Base-by-base conservation (phyloP, 2,797 vertebrate species). In the Xiphophorus birchmanni region DNA sequence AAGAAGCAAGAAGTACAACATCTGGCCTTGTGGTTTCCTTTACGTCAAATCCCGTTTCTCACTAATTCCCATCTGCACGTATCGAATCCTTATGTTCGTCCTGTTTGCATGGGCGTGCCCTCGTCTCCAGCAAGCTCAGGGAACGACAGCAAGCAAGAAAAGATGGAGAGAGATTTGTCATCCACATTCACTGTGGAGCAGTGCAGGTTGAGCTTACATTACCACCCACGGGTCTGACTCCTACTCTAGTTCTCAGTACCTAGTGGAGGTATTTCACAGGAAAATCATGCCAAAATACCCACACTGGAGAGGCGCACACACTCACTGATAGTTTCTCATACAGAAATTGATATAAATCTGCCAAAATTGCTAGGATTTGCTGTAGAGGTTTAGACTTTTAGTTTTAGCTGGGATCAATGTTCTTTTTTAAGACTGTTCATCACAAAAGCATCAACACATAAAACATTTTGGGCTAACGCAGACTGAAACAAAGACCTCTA, bases 181-280 rank as follows among this genome's bases (percentile, higher is more conserved):
- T 83, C 79, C 78, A 88, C 82, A 80, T 91, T 92, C 86, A 87
- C 85, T 78, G 81, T 71, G 60, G 80, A 79, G 85, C 78, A 80
- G 78, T 7, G 81, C 86, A 82, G 84, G 90, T 79, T 74, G 79
- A 84, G 82, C 83, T 82, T 5, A 88, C 11, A 23, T 81, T 63
- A 37, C 88, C 89, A 67, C 91, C 92, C 89, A 92, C 90, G 12
- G 10, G 75, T 94, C 94, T 87, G 91, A 93, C 91, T 82, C 76
- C 84, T 79, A 74, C 92, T 91, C 88, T 63, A 91, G 82, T 91
- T 93, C 92, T 93, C 91, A 84, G 80, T 76, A 77, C 80, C 42
- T 1, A 56, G 76, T 75, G 71, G 90, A 2, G 86, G 74, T 90
- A 91, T 94, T 94, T 92, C 87, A 85, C 93, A 86, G 77, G 84